Conservation (phyloP, 2,113 vertebrate genomes). For the Hemicordylus capensis region DNA sequence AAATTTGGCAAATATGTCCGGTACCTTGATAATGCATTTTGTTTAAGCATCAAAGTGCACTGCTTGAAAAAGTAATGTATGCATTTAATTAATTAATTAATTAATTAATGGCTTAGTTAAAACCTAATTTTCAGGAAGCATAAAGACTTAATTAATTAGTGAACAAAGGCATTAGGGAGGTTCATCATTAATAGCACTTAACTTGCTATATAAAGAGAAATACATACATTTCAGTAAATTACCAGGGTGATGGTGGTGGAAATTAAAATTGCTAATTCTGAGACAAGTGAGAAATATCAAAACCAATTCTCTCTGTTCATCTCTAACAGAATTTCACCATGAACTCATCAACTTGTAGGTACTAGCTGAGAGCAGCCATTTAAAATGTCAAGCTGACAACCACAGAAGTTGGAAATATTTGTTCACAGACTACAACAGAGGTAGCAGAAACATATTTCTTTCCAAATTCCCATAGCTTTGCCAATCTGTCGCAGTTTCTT, state of each 20-base stretch:
- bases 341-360: background rate
- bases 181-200: background rate
- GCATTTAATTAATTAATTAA: too few relatives aligned
- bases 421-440: background rate
- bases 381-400: background rate
- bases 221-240: background rate
- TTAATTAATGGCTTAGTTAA: too few relatives aligned
- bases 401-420: background rate
- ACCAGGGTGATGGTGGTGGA: too few relatives aligned
- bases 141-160: background rate
- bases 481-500: background rate
- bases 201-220: background rate
- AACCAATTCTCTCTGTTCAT: background rate
- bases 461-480: background rate
- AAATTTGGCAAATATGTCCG: background rate
- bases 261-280: background rate
- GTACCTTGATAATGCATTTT: background rate
- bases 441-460: background rate
- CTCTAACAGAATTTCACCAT: background rate
- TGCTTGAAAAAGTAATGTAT: too few relatives aligned
- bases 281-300: background rate
- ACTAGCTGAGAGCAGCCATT: background rate
- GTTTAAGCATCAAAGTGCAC: too few relatives aligned
- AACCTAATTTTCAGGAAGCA: background rate
- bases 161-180: background rate